These are phyloP conservation scores for Caenorhabditis brenneri DNA, from an alignment of 1,140 invertebrate genomes.

Conservation along the genomic window DNA sequence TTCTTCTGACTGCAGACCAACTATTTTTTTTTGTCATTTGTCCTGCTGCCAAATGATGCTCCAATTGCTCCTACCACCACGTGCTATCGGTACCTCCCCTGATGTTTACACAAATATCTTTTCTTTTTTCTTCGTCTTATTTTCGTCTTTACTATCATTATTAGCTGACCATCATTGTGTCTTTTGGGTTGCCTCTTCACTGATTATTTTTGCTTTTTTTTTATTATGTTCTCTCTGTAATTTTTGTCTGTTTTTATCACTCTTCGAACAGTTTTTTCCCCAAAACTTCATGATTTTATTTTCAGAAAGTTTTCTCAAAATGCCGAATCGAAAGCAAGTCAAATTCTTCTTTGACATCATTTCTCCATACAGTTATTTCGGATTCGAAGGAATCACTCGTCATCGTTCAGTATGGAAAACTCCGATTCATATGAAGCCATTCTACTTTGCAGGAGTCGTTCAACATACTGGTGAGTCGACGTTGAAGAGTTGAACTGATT, in stretches of 20 bases:
- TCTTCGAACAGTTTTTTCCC: not conserved
- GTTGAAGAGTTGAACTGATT: no score
- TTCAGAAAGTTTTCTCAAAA: not conserved
- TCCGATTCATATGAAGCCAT: conserved; percentile 30
- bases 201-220: not conserved
- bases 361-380: conserved; percentile 37
- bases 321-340: conserved; percentile 1
- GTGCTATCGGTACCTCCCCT: conserved; percentile 9
- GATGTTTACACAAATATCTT: conserved; percentile 41
- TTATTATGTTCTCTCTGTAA: not conserved
- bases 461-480: not conserved
- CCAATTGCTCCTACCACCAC: conserved; percentile 36
- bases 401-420: conserved; percentile 26
- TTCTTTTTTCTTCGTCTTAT: not conserved
- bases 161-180: not conserved
- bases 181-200: not conserved
- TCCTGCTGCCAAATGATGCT: not conserved
- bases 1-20: not conserved
- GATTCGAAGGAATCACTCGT: conserved; percentile 30
- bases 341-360: conserved; percentile 35
- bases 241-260: not conserved
- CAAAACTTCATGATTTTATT: not conserved
- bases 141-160: not conserved
- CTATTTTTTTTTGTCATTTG: conserved; percentile 1
- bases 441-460: conserved; percentile 1